Conservation (phyloP, 2,888 invertebrate species). For the Pandemis heparana region DNA sequence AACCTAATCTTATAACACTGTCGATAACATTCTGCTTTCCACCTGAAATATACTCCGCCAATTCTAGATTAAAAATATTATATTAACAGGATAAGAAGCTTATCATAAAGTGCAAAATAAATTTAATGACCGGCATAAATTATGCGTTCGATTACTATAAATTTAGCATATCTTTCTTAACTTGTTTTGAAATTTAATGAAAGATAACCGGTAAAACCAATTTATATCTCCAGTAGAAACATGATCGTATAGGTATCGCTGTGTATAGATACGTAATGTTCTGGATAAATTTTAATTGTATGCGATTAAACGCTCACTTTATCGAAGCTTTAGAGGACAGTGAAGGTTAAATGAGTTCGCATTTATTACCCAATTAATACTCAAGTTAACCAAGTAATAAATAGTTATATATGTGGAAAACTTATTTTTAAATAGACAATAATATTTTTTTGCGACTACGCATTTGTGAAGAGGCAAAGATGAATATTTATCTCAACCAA, state of each 20-base stretch:
- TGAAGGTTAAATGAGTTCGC: conserved; percentile 23
- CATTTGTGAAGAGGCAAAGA: background rate
- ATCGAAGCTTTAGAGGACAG: conserved; percentile 25
- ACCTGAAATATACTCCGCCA: background rate
- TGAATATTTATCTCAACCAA: background rate
- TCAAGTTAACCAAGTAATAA: background rate
- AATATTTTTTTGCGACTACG: conserved; percentile 11
- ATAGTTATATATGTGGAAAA: background rate
- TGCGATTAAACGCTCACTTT: conserved; percentile 19
- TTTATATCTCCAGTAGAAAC: conserved; percentile 15
- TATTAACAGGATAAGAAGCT: conserved; percentile 14
- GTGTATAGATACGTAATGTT: conserved; percentile 1
- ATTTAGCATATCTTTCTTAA: conserved; percentile 3
- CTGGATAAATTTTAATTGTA: conserved; percentile 5
- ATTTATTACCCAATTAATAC: conserved; percentile 7
- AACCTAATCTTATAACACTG: background rate
- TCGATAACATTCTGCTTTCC: background rate
- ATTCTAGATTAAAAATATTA: conserved; percentile 1
- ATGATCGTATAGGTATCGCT: background rate
- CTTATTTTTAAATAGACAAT: background rate
- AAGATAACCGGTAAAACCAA: conserved; percentile 7
- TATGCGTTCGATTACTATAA: background rate
- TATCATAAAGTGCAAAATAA: conserved; percentile 24
- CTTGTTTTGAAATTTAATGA: conserved; percentile 17
- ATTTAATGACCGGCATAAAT: conserved; percentile 15